phyloP scores from a whole-genome alignment of 2,888 invertebrate genomes.

The Sarcophaga caerulescens region DNA sequence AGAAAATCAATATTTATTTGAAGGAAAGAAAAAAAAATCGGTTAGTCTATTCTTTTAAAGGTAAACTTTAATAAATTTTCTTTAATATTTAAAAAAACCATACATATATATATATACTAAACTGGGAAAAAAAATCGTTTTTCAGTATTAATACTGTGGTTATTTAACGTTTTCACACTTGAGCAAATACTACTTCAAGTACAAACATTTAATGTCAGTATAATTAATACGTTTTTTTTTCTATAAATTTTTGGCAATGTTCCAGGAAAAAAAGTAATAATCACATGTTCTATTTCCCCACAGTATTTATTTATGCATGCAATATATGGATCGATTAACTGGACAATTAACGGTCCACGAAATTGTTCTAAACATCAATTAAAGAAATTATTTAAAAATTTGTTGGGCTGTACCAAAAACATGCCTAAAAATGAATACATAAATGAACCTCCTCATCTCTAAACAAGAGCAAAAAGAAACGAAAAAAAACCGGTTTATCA shows the following conservation, averaged over 20 bases:
- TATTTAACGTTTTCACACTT: too few species aligned
- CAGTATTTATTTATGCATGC: not conserved
- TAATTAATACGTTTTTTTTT: not conserved
- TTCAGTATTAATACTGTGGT: too few species aligned
- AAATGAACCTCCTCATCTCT: not conserved
- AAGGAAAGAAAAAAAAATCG: too few species aligned
- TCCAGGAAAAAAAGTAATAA: slow-evolving; percentile 25
- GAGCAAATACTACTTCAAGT: too few species aligned
- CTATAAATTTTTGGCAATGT: slow-evolving; percentile 26
- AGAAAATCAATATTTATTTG: not conserved
- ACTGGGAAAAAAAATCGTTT: too few species aligned
- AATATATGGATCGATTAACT: slow-evolving; percentile 17
- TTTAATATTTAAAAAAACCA: too few species aligned
- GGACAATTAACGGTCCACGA: slow-evolving; percentile 23
- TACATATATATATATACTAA: too few species aligned
- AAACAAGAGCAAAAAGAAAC: not conserved
- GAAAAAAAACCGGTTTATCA: slow-evolving; percentile 15
- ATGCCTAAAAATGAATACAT: slow-evolving; percentile 6
- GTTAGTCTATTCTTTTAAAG: not conserved
- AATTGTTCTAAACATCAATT: not conserved
- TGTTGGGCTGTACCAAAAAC: not conserved
- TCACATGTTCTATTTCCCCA: slow-evolving; percentile 21
- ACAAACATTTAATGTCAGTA: too few species aligned
- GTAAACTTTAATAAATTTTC: not conserved
- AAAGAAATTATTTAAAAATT: not conserved